phyloP scores from a whole-genome alignment of 1,140 invertebrate species.

The Chionoecetes opilio region DNA sequence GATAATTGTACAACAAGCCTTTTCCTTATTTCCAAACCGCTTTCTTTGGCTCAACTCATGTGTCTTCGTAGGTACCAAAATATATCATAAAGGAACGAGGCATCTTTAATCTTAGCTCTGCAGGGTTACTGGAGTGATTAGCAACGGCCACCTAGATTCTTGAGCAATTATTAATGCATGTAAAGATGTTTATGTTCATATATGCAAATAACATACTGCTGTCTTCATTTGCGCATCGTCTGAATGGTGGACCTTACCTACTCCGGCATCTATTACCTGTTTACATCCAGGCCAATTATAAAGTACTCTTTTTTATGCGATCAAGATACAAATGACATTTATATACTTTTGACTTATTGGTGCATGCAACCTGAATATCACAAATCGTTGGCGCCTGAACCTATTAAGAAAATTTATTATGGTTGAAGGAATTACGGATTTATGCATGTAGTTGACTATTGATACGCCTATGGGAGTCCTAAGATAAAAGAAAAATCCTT shows the following conservation, averaged over 20 bases:
- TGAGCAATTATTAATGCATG: neutral
- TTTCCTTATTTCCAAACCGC: no score
- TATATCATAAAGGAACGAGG: neutral
- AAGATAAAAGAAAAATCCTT: no score
- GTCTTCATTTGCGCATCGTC: neutral
- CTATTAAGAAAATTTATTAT: no score
- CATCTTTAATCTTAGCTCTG: neutral
- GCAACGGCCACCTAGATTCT: neutral
- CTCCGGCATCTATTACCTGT: neutral
- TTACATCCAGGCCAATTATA: neutral
- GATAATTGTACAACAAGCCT: no score
- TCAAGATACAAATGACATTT: neutral
- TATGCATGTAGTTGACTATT: no score
- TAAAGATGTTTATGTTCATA: neutral
- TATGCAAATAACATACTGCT: neutral
- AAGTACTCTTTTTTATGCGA: neutral
- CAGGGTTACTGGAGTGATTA: neutral
- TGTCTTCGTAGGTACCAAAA: no score
- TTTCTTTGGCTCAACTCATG: no score
- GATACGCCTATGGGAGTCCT: no score
- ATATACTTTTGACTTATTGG: no score
- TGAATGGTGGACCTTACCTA: neutral
- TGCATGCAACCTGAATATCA: no score
- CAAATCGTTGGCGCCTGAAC: no score
- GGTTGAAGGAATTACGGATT: no score